A percentile compares a stretch with the other conserved stretches of the same genome.
Conservation (phyloP, 1,140 invertebrate genomes). For the Drosophila pseudoananassae region DNA sequence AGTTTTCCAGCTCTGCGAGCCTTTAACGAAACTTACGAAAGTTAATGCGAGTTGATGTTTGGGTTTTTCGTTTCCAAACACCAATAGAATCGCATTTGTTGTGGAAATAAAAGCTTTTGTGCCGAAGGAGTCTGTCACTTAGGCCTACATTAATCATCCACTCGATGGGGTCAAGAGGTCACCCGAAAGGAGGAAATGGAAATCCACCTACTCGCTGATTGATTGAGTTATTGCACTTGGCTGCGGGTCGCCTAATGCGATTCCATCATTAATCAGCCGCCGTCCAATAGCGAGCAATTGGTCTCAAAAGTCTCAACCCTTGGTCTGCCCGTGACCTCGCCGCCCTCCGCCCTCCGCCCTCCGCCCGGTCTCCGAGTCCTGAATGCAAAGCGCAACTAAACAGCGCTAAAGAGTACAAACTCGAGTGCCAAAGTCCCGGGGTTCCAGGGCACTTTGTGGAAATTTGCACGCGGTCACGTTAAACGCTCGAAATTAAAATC, state of each 20-base stretch:
- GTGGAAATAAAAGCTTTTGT: neutral
- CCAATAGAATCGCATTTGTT: neutral
- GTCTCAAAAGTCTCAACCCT: neutral
- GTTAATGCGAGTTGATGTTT: slow-evolving; percentile 4
- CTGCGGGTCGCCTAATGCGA: slow-evolving; percentile 43
- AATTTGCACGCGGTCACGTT: slow-evolving; percentile 68
- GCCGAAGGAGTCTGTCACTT: slow-evolving; percentile 7
- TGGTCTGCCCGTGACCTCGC: neutral
- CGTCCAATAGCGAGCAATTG: neutral
- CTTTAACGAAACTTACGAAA: slow-evolving; percentile 11
- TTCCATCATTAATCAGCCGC: slow-evolving; percentile 54
- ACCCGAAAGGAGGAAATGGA: slow-evolving; percentile 17
- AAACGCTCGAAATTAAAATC: slow-evolving; percentile 67
- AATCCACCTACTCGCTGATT: slow-evolving; percentile 42
- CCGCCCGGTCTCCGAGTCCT: neutral
- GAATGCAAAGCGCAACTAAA: slow-evolving; percentile 71
- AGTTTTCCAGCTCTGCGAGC: neutral
- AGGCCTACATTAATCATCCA: slow-evolving; percentile 34
- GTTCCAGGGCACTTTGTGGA: slow-evolving; percentile 17
- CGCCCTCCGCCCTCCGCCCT: neutral
- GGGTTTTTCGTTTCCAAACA: no score
- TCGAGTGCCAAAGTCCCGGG: slow-evolving; percentile 24
- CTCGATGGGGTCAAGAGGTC: slow-evolving; percentile 46
- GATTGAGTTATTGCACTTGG: slow-evolving; percentile 48
- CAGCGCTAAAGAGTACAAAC: slow-evolving; percentile 77